phyloP scores from a whole-genome alignment of 2,888 invertebrate genomes.

The Stenurella melanura region DNA sequence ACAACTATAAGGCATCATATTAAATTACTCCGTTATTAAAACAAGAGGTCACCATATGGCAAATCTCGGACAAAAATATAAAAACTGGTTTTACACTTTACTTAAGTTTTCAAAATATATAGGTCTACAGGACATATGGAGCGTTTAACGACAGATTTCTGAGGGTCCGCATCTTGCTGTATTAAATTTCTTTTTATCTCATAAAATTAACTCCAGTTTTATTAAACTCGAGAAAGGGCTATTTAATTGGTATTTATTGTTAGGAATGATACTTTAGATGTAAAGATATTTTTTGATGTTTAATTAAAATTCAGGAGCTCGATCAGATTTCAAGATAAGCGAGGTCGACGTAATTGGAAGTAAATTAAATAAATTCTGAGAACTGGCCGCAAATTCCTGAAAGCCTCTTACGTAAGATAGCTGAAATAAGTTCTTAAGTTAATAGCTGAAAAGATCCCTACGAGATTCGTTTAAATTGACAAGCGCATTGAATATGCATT shows the following conservation, averaged over 20 bases:
- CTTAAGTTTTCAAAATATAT: slow-evolving; percentile 14
- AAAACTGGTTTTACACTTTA: slow-evolving; percentile 26
- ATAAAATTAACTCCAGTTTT: slow-evolving; percentile 10
- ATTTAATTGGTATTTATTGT: slow-evolving; percentile 16
- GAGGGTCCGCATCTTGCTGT: not conserved
- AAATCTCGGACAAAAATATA: slow-evolving; percentile 29
- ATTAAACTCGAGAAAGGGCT: not conserved
- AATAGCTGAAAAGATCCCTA: slow-evolving; percentile 35
- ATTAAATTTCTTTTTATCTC: slow-evolving; percentile 21
- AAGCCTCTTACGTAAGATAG: slow-evolving; percentile 20
- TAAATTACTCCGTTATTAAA: slow-evolving; percentile 23
- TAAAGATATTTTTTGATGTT: slow-evolving; percentile 10
- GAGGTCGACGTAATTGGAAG: slow-evolving; percentile 15
- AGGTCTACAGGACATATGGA: slow-evolving; percentile 11
- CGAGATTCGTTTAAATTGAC: slow-evolving; percentile 37
- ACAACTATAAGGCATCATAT: slow-evolving; percentile 35
- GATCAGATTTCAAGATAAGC: slow-evolving; percentile 22
- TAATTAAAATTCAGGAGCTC: not conserved
- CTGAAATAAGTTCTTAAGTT: slow-evolving; percentile 32
- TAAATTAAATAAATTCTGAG: slow-evolving; percentile 33
- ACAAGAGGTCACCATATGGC: slow-evolving; percentile 28
- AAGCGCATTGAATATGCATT: slow-evolving; percentile 33
- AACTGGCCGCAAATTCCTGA: slow-evolving; percentile 32
- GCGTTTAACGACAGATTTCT: slow-evolving; percentile 21
- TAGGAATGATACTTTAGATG: not conserved